Base-by-base conservation (phyloP, 2,797 vertebrate genomes). In the Spheniscus humboldti region DNA sequence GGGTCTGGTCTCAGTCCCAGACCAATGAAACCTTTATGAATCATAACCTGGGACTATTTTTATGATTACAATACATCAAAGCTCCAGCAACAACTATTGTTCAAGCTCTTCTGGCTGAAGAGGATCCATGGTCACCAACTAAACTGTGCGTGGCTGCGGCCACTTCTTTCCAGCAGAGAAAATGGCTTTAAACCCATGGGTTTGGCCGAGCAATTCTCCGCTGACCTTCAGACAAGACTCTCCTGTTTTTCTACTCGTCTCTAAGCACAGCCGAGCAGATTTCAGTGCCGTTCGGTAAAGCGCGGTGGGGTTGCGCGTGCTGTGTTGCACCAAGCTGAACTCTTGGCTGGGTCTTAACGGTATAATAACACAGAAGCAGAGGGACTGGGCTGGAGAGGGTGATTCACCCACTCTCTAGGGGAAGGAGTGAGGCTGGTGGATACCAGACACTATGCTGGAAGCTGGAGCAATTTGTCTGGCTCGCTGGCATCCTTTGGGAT, bases 231-330 rank as follows among this genome's bases (percentile, higher is more conserved):
- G 47, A 30, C 8, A 8, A 52, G 78, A 24, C 16, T 13, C 53
- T 56, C 41, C 12, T 12, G 41, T 1, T 13, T 60, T 73, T 30
- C 19, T 17, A 2, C 56, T 30, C 35, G 2, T 16, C n/a, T 30
- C 62, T 6, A 39, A 17, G 41, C 35, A 35, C 20, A n/a, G 41
- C 19, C 0, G 23, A 71, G 82, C 31, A 15, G 33, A 19, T 73
- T 48, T 53, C 5, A 18, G 63, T 4, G 31, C 67, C 7, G 5
- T 4, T 6, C 2, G 14, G 67, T 14, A 18, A 35, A 27, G 24
- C 11, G 0, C 2, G 1, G 50, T 1, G 28, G 52, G 63, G 52
- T 2, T 11, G 71, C 45, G 50, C 1, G 2, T 13, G 55, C 14
- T 6, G 78, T 2, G 48, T n/a, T 6, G 64, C 57, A 17, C 22